phyloP scores from a whole-genome alignment of 2,797 vertebrate genomes.

The Artibeus lituratus region DNA sequence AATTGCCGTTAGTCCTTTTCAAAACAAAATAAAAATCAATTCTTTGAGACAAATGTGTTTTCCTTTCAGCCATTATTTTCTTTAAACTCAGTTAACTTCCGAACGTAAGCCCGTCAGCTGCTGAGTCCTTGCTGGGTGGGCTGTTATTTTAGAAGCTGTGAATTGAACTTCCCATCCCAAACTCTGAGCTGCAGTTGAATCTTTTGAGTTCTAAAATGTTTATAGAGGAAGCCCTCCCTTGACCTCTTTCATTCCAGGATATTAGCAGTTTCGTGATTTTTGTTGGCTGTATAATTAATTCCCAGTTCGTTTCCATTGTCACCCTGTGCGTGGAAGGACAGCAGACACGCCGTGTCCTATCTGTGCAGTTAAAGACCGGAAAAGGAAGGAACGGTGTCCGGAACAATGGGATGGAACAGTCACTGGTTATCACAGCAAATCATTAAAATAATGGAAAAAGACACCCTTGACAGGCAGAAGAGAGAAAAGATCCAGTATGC shows the following conservation, averaged over 20 bases:
- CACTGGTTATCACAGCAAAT: background rate
- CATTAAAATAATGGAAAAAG: background rate
- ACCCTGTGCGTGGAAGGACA: background rate
- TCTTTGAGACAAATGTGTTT: background rate
- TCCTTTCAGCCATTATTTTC: background rate
- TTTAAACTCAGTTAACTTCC: background rate
- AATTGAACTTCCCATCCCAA: background rate
- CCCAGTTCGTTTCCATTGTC: background rate
- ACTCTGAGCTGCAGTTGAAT: background rate
- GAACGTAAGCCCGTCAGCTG: background rate
- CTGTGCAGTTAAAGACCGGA: background rate
- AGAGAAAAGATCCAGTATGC: fast-evolving
- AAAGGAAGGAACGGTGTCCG: background rate
- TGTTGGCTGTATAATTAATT: fast-evolving
- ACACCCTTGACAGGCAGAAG: background rate
- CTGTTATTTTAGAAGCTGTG: background rate
- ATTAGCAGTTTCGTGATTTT: background rate
- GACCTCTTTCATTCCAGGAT: background rate
- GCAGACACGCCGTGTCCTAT: background rate
- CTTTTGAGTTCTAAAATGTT: background rate
- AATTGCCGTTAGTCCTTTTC: background rate
- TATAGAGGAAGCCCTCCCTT: background rate
- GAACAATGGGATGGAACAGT: background rate
- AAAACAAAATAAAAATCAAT: background rate
- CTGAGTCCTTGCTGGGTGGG: background rate